phyloP scores from a whole-genome alignment of 2,113 vertebrate genomes.

The Pelodiscus sinensis region DNA sequence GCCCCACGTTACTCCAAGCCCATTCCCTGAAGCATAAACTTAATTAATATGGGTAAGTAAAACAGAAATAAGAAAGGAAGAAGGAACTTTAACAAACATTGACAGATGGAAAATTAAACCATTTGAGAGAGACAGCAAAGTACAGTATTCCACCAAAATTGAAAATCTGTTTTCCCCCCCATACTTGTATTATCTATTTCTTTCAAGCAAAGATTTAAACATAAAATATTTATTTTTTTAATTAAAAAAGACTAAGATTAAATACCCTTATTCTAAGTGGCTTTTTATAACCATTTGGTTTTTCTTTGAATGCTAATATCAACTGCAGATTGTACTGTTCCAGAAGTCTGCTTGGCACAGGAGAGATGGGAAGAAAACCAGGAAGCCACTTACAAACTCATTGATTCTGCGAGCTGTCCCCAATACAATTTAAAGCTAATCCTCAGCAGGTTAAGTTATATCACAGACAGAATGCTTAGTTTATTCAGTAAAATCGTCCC shows the following conservation, averaged over 20 bases:
- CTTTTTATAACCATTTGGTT: not conserved
- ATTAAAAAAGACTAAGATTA: accelerated
- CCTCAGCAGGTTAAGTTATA: not conserved
- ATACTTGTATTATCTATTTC: not conserved
- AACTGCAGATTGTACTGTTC: not conserved
- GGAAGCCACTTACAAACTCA: not conserved
- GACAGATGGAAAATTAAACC: not conserved
- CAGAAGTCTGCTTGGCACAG: not conserved
- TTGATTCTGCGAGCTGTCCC: not conserved
- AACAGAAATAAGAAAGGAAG: not conserved
- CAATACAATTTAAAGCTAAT: not conserved
- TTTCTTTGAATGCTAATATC: not conserved
- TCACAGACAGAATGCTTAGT: not conserved
- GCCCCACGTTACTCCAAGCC: not conserved
- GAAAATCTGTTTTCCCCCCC: not conserved
- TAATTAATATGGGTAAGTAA: not conserved
- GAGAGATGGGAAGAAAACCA: not conserved
- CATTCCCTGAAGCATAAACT: not conserved
- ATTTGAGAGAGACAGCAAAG: not conserved
- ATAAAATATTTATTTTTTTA: not conserved
- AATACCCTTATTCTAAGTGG: not conserved
- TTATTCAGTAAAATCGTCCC: not conserved
- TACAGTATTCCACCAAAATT: not conserved
- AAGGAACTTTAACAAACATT: not conserved
- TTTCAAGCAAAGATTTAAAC: not conserved